Conservation (phyloP, 2,113 vertebrate species). For the Oryzias javanicus region DNA sequence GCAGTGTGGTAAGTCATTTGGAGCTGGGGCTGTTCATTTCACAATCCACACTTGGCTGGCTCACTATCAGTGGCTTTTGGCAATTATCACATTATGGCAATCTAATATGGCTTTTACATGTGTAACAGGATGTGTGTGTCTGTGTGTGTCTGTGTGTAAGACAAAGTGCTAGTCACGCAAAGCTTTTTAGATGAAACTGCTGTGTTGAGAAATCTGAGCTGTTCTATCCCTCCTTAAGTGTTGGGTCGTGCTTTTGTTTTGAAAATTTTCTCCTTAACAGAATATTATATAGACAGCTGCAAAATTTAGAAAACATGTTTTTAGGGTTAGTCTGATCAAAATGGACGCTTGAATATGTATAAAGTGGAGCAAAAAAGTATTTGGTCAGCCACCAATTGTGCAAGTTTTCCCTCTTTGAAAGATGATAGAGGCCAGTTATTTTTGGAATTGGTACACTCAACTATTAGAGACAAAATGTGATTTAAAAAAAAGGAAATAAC, state of each 20-base stretch:
- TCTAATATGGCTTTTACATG: slow-evolving; percentile 23
- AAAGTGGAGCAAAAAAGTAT: too few species aligned
- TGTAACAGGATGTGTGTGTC: slow-evolving; percentile 11
- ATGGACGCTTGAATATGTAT: too few species aligned
- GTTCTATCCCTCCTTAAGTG: slow-evolving; percentile 1
- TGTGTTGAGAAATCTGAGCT: slow-evolving; percentile 10
- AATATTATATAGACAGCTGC: too few species aligned
- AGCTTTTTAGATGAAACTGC: slow-evolving; percentile 13
- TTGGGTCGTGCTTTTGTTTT: not conserved
- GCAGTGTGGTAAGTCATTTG: slow-evolving; percentile 91
- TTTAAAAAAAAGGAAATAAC: too few species aligned
- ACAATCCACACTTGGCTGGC: slow-evolving; percentile 69
- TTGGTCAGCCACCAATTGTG: too few species aligned
- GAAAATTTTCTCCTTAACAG: too few species aligned
- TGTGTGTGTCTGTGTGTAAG: slow-evolving; percentile 15
- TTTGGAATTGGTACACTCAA: too few species aligned
- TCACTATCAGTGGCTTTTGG: slow-evolving; percentile 64
- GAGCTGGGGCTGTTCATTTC: slow-evolving; percentile 63
- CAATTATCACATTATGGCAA: slow-evolving; percentile 51
- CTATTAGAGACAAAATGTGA: too few species aligned
- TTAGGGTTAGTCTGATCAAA: too few species aligned
- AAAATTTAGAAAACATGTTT: too few species aligned
- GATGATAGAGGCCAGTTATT: too few species aligned
- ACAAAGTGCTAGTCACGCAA: slow-evolving; percentile 21
- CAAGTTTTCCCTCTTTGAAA: too few species aligned